These are phyloP conservation scores for Enteromius fasciolatus DNA, from an alignment of 2,797 vertebrate genomes.

Conservation along the genomic window DNA sequence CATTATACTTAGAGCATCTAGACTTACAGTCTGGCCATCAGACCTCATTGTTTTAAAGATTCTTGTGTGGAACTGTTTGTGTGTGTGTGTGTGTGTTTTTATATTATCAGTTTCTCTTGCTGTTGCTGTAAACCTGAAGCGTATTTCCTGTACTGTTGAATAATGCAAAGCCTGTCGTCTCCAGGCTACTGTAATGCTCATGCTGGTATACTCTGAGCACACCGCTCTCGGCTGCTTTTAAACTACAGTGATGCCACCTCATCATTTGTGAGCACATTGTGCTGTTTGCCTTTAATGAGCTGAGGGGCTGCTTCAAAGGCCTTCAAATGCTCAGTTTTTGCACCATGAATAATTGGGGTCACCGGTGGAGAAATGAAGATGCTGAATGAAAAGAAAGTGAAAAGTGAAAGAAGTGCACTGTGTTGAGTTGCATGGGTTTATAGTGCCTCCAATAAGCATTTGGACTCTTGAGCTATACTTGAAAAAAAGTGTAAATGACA, in stretches of 20 bases:
- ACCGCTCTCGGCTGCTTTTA: constrained; percentile 9
- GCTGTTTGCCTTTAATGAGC: constrained; percentile 37
- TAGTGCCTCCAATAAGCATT: background rate
- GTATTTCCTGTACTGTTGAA: constrained; percentile 56
- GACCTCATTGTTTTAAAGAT: constrained; percentile 36
- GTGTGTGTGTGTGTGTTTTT: background rate
- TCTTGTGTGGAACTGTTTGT: constrained; percentile 27
- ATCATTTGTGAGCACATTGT: constrained; percentile 15
- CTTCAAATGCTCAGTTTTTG: constrained; percentile 30
- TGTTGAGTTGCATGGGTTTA: background rate
- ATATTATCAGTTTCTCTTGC: constrained; percentile 32
- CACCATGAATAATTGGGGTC: constrained; percentile 31
- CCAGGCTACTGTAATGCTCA: constrained; percentile 46
- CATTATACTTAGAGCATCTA: constrained; percentile 33
- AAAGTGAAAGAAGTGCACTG: background rate
- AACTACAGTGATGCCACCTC: constrained; percentile 44
- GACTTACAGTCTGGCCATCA: constrained; percentile 32
- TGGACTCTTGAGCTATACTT: background rate
- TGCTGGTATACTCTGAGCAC: constrained; percentile 34
- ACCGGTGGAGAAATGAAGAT: background rate
- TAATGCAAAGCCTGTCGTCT: constrained; percentile 45
- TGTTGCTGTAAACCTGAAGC: constrained; percentile 34
- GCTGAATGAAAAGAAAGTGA: constrained; percentile 23
- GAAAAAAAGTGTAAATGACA: background rate
- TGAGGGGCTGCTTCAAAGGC: constrained; percentile 25